These are phyloP conservation scores for Prionace glauca DNA, from an alignment of 2,797 vertebrate species.

Conservation along the genomic window DNA sequence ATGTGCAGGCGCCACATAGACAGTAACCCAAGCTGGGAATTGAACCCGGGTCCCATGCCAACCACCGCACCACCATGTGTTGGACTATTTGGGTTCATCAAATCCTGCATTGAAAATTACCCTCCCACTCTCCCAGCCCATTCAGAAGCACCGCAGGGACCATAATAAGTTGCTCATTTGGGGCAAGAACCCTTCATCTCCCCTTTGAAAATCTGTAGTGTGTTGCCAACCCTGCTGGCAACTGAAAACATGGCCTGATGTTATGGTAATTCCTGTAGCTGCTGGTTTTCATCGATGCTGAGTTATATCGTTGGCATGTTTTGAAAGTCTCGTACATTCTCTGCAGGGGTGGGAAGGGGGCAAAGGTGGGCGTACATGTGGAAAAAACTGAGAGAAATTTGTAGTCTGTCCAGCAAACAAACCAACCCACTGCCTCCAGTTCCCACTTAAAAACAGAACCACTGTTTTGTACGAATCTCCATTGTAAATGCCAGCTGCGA, in stretches of 20 bases:
- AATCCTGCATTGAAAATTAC: background rate
- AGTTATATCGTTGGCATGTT: background rate
- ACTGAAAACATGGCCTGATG: background rate
- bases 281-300: too few relatives aligned
- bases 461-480: background rate
- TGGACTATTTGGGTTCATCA: background rate
- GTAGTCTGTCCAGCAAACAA: background rate
- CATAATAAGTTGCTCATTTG: background rate
- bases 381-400: background rate
- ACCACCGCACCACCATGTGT: too few relatives aligned
- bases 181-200: background rate
- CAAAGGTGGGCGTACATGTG: background rate
- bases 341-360: background rate
- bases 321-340: background rate
- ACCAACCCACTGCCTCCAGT: background rate
- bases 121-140: background rate
- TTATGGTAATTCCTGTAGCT: background rate
- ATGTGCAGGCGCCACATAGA: too few relatives aligned
- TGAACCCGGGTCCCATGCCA: too few relatives aligned
- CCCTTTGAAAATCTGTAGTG: background rate
- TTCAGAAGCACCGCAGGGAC: background rate
- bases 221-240: background rate
- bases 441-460: constrained; percentile 6
- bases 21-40: too few relatives aligned
- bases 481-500: constrained; percentile 23